Conservation (phyloP, 2,888 invertebrate genomes). For the Cantharis rufa region DNA sequence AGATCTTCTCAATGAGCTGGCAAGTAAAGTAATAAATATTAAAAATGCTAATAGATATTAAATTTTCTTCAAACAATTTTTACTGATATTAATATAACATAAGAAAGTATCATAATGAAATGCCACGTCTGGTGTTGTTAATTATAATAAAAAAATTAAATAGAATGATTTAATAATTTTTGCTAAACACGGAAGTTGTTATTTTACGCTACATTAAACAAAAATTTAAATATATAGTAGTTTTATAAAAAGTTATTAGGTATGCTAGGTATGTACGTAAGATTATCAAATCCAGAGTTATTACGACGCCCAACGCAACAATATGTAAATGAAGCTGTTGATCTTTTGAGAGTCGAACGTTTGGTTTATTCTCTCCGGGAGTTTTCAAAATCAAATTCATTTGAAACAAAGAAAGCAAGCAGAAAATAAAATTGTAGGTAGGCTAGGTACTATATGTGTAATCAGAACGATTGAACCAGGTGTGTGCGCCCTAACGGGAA, state of each 20-base stretch:
- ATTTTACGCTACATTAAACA: neutral
- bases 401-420: slow-evolving; percentile 8
- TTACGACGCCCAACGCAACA: neutral
- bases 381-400: neutral
- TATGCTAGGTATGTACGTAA: neutral
- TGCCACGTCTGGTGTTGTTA: neutral
- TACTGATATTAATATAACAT: neutral
- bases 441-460: slow-evolving; percentile 33
- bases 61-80: neutral
- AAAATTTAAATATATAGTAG: neutral
- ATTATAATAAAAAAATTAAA: neutral
- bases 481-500: slow-evolving; percentile 39
- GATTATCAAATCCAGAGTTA: neutral
- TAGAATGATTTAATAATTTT: neutral
- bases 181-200: neutral
- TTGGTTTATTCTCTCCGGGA: neutral
- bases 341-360: neutral
- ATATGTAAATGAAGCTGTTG: neutral
- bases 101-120: neutral
- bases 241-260: neutral
- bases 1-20: slow-evolving; percentile 5
- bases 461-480: slow-evolving; percentile 34
- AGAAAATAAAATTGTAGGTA: slow-evolving; percentile 2
- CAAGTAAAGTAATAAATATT: neutral
- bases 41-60: neutral